A percentile compares a stretch with the other conserved stretches of the same genome.
Evolutionary conservation across 2,113 vertebrate species (phyloP).

Genomic region (Petaurus breviceps): DNA sequence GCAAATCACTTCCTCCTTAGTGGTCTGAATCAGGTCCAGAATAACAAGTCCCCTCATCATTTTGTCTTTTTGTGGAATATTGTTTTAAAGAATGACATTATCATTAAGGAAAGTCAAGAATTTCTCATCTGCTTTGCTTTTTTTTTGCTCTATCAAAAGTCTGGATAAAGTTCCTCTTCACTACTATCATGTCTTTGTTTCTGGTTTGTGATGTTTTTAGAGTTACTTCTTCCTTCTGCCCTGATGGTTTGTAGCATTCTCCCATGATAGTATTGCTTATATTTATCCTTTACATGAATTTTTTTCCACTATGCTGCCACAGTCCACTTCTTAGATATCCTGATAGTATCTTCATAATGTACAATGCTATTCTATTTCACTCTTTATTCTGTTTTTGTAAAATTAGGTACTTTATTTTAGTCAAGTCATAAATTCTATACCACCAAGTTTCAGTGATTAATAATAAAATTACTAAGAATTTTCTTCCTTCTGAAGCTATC

Average conservation of each 20-base stretch:
- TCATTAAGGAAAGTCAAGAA: too few species aligned
- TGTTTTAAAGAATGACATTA: background rate
- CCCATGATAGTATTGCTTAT: background rate
- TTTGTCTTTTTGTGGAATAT: background rate
- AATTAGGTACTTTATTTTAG: background rate
- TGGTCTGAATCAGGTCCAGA: background rate
- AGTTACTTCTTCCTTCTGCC: background rate
- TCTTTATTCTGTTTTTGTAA: background rate
- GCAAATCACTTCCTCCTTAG: background rate
- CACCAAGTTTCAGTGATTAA: background rate
- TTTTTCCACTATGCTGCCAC: background rate
- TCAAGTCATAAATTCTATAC: background rate
- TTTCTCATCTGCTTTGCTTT: too few species aligned
- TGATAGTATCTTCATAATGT: background rate
- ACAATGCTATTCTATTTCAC: background rate
- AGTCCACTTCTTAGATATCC: background rate
- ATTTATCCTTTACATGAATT: background rate
- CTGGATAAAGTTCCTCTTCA: background rate
- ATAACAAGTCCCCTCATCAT: background rate
- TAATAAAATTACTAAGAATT: conserved; percentile 23
- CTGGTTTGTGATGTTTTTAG: background rate
- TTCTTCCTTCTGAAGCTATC: conserved; percentile 46
- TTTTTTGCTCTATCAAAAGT: too few species aligned
- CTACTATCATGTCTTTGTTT: background rate
- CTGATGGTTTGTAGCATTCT: background rate